Conservation (phyloP, 2,113 vertebrate genomes). For the Macrotus californicus region DNA sequence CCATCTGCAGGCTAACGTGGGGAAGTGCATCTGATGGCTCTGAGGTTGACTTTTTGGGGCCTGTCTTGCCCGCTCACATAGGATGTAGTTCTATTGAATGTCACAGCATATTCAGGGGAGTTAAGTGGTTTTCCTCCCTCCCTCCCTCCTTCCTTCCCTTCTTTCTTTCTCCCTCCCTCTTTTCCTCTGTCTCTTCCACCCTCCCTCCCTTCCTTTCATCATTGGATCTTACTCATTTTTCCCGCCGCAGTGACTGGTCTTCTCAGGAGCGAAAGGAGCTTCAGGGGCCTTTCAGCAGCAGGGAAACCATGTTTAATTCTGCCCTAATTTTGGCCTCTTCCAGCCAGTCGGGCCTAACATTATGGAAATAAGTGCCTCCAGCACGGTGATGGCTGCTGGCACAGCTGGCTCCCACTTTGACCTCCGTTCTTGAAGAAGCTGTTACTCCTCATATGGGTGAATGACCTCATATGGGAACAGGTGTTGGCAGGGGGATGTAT, state of each 20-base stretch:
- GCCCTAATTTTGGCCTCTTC: not conserved
- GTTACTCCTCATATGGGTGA: not conserved
- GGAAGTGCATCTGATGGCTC: not conserved
- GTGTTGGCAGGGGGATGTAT: not conserved
- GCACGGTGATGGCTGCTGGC: not conserved
- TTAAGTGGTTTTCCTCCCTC: not conserved
- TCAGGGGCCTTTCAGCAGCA: not conserved
- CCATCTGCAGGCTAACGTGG: not conserved
- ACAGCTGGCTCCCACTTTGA: not conserved
- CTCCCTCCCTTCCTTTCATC: not conserved
- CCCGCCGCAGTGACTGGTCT: not conserved
- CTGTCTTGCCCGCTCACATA: not conserved
- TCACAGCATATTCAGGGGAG: not conserved
- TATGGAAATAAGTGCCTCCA: not conserved
- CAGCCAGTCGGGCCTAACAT: not conserved
- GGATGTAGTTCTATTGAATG: not conserved
- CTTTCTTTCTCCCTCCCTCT: too few species aligned
- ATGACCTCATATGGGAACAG: not conserved
- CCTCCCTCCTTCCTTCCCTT: too few species aligned
- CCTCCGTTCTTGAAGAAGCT: not conserved
- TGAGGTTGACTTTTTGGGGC: not conserved
- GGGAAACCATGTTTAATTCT: not conserved
- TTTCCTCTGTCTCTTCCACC: too few species aligned
- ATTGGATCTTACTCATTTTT: not conserved
- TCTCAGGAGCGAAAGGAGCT: not conserved